Percentiles rank a stretch among this genome's conserved stretches.
Conservation (phyloP, 2,888 invertebrate genomes). For the Diaphora mendica region DNA sequence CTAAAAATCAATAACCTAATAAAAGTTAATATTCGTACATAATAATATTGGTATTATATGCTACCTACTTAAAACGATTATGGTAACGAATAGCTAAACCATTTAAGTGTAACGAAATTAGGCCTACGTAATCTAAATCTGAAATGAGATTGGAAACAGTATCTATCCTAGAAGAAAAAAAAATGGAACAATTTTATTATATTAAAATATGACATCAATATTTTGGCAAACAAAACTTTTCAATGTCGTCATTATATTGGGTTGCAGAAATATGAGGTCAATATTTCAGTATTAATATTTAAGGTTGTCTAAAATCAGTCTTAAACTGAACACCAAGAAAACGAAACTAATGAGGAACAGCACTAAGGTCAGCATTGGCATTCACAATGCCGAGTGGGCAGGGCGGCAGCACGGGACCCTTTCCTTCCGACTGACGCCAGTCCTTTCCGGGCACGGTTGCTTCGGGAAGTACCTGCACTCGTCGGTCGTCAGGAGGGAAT, state of each 20-base stretch:
- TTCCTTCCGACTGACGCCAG: no score
- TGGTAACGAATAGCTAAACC: not conserved
- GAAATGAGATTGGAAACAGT: not conserved
- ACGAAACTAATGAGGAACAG: no score
- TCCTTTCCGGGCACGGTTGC: no score
- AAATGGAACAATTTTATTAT: not conserved
- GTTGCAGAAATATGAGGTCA: not conserved
- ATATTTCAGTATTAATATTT: not conserved
- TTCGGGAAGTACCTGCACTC: no score
- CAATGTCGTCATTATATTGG: not conserved
- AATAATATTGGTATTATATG: not conserved
- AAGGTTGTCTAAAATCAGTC: not conserved
- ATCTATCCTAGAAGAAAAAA: not conserved
- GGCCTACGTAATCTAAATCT: not conserved
- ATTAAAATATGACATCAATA: not conserved
- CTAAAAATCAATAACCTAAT: not conserved
- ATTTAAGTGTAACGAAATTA: not conserved
- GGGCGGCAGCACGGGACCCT: no score
- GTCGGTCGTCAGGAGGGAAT: no score
- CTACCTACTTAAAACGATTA: not conserved
- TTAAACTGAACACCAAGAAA: no score
- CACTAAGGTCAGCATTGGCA: no score
- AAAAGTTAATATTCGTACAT: not conserved
- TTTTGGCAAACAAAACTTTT: not conserved
- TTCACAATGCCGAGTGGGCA: no score